Base-by-base conservation (phyloP, 2,888 invertebrate genomes). In the Panzeria rudis region DNA sequence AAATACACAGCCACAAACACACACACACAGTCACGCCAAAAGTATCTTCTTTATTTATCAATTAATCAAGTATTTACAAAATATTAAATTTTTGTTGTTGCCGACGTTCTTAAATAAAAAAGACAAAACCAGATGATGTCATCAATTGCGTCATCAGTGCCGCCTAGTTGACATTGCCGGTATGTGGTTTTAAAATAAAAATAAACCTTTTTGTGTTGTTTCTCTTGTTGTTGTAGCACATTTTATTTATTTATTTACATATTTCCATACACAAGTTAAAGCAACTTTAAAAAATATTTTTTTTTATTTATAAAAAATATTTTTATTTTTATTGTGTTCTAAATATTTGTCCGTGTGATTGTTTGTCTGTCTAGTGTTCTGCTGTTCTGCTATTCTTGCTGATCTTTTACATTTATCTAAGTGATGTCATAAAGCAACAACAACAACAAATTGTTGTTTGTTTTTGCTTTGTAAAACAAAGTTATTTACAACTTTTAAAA, bases 71-170 rank as follows among this genome's bases (percentile, higher is more conserved):
- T 52, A 68, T 20, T n/a, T 35, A 66, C 25, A 79, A 64, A 32
- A 29, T 54, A 62, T 11, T n/a, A 47, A 17, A 32, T 75, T 23
- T 20, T 72, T 73, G 17, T 66, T 59, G 38, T 38, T 69, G 59
- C 17, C 50, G 59, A 7, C n/a, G 59, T 23, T 59, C 7, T 50
- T 5, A 25, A 50, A 62, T 25, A 62, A 41, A 29, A 25, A 50
- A 38, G 9, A 20, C 17, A 59, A 61, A 29, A 77, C 23, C 62
- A 71, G 61, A 85, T 82, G 66, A 73, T 85, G 73, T 82, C 78
- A 85, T 47, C 78, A 78, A 82, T 85, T 73, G 52, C 85, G 85
- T 85, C 82, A 85, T 78, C 69, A 47, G 44, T 78, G 54, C n/a
- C 38, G 76, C 71, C 69, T 62, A 56, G 56, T 17, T 62, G 62